phyloP scores from a whole-genome alignment of 2,797 vertebrate species.

The Sebastes wilsoni region DNA sequence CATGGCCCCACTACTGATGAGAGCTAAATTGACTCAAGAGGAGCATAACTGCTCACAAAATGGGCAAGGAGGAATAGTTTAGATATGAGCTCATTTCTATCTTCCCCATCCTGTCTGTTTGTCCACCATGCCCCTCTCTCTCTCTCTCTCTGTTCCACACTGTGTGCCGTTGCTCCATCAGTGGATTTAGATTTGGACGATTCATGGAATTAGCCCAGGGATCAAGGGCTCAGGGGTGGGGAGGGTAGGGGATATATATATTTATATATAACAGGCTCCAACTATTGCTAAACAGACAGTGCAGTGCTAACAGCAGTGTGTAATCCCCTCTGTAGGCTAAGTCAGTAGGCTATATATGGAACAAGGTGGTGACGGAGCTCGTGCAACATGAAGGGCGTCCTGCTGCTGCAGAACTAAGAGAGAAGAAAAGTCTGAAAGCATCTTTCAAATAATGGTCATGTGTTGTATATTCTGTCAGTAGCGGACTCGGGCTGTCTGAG shows the following conservation, averaged over 20 bases:
- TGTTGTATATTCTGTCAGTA: not conserved
- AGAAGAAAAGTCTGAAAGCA: not conserved
- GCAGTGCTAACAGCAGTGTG: slow-evolving; percentile 31
- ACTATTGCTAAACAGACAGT: slow-evolving; percentile 62
- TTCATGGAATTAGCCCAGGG: slow-evolving; percentile 81
- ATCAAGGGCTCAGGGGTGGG: slow-evolving; percentile 76
- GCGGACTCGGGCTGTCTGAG: no score
- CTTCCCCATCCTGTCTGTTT: not conserved
- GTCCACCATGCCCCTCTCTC: not conserved
- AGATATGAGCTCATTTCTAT: not conserved
- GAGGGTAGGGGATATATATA: slow-evolving; percentile 45
- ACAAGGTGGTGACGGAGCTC: not conserved
- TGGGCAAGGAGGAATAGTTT: not conserved
- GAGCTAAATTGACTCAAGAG: not conserved
- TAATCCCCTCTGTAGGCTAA: slow-evolving; percentile 63
- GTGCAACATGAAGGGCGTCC: not conserved
- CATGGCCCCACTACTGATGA: not conserved
- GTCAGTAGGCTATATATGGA: slow-evolving; percentile 47
- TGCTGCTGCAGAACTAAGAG: not conserved
- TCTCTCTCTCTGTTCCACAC: slow-evolving; percentile 13
- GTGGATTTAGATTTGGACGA: slow-evolving; percentile 83
- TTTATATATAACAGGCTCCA: slow-evolving; percentile 61
- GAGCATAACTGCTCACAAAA: not conserved
- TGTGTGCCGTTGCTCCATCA: slow-evolving; percentile 52
- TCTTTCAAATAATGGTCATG: not conserved